Percentiles rank a stretch among this genome's conserved stretches.
Evolutionary conservation across 2,113 vertebrate species (phyloP).

Genomic region (Pyrgilauda ruficollis): DNA sequence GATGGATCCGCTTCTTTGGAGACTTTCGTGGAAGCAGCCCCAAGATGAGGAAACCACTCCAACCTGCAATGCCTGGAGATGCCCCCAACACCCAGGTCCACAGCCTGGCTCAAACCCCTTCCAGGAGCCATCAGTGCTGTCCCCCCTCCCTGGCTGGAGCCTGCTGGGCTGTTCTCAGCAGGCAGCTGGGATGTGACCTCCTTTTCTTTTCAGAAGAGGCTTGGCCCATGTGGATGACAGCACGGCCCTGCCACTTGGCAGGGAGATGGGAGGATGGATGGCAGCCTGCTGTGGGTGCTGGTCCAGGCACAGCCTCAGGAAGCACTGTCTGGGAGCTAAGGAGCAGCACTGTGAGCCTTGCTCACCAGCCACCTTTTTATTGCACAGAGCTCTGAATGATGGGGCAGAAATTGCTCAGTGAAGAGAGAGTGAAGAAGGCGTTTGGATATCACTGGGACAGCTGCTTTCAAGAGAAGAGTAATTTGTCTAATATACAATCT

Average conservation of each 20-base stretch:
- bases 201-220: not conserved
- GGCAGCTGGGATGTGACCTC: not conserved
- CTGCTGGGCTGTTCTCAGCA: not conserved
- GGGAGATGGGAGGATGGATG: not conserved
- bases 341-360: not conserved
- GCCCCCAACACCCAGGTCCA: not conserved
- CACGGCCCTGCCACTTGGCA: not conserved
- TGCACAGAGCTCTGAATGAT: constrained; percentile 20
- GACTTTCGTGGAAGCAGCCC: not conserved
- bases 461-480: constrained; percentile 45
- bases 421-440: constrained; percentile 12
- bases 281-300: not conserved
- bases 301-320: not conserved
- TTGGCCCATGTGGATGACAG: not conserved
- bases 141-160: not conserved
- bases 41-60: not conserved
- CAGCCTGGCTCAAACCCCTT: not conserved
- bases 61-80: not conserved
- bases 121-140: accelerated
- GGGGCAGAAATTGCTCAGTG: constrained; percentile 23
- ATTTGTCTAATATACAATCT: constrained; percentile 65
- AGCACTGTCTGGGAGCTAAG: not conserved
- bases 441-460: constrained; percentile 1
- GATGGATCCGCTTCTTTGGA: not conserved
- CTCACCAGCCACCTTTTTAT: not conserved